Percentiles rank a stretch among this genome's conserved stretches.
phyloP scores from a whole-genome alignment of 2,113 vertebrate species.

The Ascaphus truei region DNA sequence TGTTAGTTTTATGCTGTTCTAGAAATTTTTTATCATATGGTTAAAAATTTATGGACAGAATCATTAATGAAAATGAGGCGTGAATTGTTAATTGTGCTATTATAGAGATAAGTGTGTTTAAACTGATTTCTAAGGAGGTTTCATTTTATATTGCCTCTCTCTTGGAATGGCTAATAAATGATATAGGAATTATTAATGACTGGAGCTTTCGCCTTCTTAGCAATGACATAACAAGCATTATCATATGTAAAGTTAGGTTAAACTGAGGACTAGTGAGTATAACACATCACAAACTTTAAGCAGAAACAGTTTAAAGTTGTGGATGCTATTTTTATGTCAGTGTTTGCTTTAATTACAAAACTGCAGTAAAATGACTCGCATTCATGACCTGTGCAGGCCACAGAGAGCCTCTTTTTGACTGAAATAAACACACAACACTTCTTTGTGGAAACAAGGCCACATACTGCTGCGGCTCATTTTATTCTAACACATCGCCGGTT shows the following conservation, averaged over 20 bases:
- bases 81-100: conserved; percentile 79
- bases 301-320: too few species aligned
- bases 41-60: conserved; percentile 84
- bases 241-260: conserved; percentile 63
- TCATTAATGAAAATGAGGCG: conserved; percentile 83
- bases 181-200: conserved; percentile 64
- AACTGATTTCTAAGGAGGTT: conserved; percentile 69
- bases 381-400: too few species aligned
- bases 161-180: conserved; percentile 54
- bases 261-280: too few species aligned
- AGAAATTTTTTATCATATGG: conserved; percentile 85
- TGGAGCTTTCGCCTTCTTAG: conserved; percentile 43
- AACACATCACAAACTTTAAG: too few species aligned
- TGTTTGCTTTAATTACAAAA: too few species aligned
- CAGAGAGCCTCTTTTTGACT: too few species aligned
- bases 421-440: too few species aligned
- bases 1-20: conserved; percentile 83
- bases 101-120: conserved; percentile 68
- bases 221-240: conserved; percentile 43
- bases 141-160: conserved; percentile 56
- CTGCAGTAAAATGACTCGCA: too few species aligned
- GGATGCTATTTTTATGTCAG: too few species aligned
- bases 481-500: too few species aligned
- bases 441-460: too few species aligned
- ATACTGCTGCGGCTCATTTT: too few species aligned